These are phyloP conservation scores for Desmophyllum pertusum DNA, from an alignment of 92 coral and sea anemone species.

Conservation along the genomic window DNA sequence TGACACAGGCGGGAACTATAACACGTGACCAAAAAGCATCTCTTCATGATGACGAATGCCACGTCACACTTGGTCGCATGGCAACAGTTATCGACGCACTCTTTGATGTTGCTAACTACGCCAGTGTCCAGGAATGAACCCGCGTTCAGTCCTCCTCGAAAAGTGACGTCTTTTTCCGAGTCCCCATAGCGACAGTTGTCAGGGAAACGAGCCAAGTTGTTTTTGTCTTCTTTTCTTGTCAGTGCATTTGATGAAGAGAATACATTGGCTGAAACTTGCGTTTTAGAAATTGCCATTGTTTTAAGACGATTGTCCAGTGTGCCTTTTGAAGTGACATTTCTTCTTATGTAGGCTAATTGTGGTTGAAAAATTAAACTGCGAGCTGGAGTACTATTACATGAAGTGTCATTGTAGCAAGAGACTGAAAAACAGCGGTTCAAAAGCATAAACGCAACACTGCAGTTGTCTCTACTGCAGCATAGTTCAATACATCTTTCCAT, in stretches of 20 bases:
- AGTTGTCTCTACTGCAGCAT: slow-evolving; percentile 69
- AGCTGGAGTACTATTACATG: slow-evolving; percentile 67
- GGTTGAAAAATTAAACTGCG: slow-evolving; percentile 49
- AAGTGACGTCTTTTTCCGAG: slow-evolving; percentile 49
- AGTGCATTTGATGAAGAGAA: neutral
- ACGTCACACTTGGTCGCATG: slow-evolving; percentile 64
- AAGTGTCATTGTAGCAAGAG: slow-evolving; percentile 75
- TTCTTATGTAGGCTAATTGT: slow-evolving; percentile 55
- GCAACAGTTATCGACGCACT: slow-evolving; percentile 70
- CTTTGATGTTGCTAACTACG: slow-evolving; percentile 39
- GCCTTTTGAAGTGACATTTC: neutral
- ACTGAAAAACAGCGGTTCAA: slow-evolving; percentile 79
- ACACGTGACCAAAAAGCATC: slow-evolving; percentile 78
- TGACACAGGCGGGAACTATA: slow-evolving; percentile 60
- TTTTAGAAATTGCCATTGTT: neutral
- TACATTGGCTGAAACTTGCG: neutral
- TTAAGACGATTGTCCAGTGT: neutral
- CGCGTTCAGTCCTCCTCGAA: slow-evolving; percentile 79
- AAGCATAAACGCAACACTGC: slow-evolving; percentile 78
- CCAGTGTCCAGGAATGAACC: slow-evolving; percentile 80
- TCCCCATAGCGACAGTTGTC: slow-evolving; percentile 52
- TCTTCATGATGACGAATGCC: slow-evolving; percentile 69
- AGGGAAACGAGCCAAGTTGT: neutral
- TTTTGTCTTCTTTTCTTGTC: neutral
- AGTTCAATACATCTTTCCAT: slow-evolving; percentile 59